Conservation (phyloP, 2,888 invertebrate species). For the Dioctria rufipes region DNA sequence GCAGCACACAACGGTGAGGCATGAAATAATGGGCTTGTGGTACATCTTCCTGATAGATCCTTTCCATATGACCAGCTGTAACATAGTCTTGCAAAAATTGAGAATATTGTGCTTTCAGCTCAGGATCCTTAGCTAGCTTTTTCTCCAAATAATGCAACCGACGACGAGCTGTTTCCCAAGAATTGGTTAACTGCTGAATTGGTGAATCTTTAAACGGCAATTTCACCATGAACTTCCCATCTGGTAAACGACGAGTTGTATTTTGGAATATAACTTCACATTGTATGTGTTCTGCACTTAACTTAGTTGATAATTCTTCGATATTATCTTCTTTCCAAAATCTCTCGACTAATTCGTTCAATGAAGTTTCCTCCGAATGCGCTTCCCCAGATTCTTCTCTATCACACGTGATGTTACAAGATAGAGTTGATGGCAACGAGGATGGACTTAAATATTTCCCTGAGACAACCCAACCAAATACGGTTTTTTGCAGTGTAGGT, state of each 20-base stretch:
- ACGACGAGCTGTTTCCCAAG: not conserved
- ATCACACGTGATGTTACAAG: too few species aligned
- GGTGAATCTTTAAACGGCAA: not conserved
- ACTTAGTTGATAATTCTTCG: too few species aligned
- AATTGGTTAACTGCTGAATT: too few species aligned
- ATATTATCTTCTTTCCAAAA: not conserved
- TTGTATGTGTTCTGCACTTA: not conserved
- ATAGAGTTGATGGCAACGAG: too few species aligned
- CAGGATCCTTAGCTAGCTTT: not conserved
- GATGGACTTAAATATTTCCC: not conserved
- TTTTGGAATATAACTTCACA: not conserved
- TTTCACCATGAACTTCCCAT: constrained; percentile 5
- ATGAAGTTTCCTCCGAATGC: not conserved
- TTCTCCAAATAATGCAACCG: not conserved
- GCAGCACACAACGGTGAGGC: too few species aligned
- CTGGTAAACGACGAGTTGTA: not conserved
- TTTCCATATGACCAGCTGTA: constrained; percentile 33
- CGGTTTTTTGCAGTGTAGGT: too few species aligned
- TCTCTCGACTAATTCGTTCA: too few species aligned
- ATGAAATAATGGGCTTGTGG: not conserved
- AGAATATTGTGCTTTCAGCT: constrained; percentile 13
- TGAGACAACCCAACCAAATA: too few species aligned
- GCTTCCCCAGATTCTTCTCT: too few species aligned
- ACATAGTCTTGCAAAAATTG: constrained; percentile 51
- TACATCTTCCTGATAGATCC: not conserved